Percentiles rank a stretch among this genome's conserved stretches.
phyloP scores from a whole-genome alignment of 1,140 invertebrate species.

The Trichogramma pretiosum region DNA sequence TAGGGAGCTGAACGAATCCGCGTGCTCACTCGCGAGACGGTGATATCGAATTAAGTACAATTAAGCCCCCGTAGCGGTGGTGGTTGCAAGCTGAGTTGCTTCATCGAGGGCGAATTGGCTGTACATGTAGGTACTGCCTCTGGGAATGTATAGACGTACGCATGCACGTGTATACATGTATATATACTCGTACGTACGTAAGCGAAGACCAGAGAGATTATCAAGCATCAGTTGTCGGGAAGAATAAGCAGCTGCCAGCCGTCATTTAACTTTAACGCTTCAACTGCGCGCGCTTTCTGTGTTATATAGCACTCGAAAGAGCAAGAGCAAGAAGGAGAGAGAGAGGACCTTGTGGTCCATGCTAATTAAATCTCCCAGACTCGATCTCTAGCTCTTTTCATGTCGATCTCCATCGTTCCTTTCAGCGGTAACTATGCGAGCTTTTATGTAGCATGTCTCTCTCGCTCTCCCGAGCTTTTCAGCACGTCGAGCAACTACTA shows the following conservation, averaged over 20 bases:
- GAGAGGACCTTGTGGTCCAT: constrained; percentile 35
- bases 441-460: constrained; percentile 6
- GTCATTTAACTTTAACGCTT: constrained; percentile 49
- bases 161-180: too few species aligned
- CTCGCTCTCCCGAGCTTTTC: constrained; percentile 11
- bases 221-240: constrained; percentile 47
- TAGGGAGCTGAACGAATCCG: not conserved
- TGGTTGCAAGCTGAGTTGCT: constrained; percentile 45
- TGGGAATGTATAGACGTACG: too few species aligned
- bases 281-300: constrained; percentile 35
- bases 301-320: too few species aligned
- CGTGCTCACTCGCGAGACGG: not conserved
- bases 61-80: constrained; percentile 39
- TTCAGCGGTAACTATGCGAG: constrained; percentile 8
- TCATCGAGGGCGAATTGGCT: constrained; percentile 44
- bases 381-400: constrained; percentile 18
- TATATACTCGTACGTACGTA: constrained; percentile 37
- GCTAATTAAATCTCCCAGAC: constrained; percentile 46
- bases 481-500: constrained; percentile 9
- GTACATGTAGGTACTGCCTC: too few species aligned
- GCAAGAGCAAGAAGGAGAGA: too few species aligned
- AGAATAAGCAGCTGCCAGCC: constrained; percentile 48
- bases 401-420: constrained; percentile 14
- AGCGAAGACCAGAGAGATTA: constrained; percentile 34
- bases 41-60: constrained; percentile 38